Percentiles rank a stretch among this genome's conserved stretches.
phyloP scores from a whole-genome alignment of 2,113 vertebrate species.

The Coreoperca whiteheadi region DNA sequence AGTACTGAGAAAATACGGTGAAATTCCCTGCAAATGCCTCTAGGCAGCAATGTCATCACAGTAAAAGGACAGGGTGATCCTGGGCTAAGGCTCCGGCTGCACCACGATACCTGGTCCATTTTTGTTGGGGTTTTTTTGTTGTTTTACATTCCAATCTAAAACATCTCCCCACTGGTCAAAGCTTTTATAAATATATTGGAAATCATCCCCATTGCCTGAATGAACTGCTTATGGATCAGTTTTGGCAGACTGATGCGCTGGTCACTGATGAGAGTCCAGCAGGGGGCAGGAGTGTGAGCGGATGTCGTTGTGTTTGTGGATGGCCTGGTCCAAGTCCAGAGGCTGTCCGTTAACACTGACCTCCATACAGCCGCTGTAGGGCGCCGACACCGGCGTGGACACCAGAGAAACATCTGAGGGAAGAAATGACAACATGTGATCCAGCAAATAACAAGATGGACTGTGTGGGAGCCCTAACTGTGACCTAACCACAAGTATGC shows the following conservation, averaged over 20 bases:
- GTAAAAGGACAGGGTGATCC: conserved; percentile 47
- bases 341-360: conserved; percentile 82
- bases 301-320: conserved; percentile 93
- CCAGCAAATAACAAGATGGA: background rate
- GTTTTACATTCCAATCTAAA: conserved; percentile 60
- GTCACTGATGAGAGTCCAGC: conserved; percentile 77
- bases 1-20: conserved; percentile 41
- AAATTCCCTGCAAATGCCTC: conserved; percentile 49
- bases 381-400: conserved; percentile 89
- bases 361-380: conserved; percentile 95
- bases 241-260: conserved; percentile 20
- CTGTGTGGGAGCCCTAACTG: background rate
- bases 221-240: conserved; percentile 53
- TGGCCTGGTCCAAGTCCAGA: conserved; percentile 92
- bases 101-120: conserved; percentile 27
- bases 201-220: conserved; percentile 56
- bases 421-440: conserved; percentile 25
- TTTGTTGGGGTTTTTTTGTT: conserved; percentile 4
- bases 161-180: conserved; percentile 40
- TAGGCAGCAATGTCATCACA: conserved; percentile 63
- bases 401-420: conserved; percentile 90
- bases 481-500: background rate
- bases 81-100: conserved; percentile 53
- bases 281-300: conserved; percentile 95
- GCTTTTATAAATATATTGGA: conserved; percentile 56